Evolutionary conservation across 1,140 invertebrate genomes (phyloP).

Genomic region (Lethrus apterus): DNA sequence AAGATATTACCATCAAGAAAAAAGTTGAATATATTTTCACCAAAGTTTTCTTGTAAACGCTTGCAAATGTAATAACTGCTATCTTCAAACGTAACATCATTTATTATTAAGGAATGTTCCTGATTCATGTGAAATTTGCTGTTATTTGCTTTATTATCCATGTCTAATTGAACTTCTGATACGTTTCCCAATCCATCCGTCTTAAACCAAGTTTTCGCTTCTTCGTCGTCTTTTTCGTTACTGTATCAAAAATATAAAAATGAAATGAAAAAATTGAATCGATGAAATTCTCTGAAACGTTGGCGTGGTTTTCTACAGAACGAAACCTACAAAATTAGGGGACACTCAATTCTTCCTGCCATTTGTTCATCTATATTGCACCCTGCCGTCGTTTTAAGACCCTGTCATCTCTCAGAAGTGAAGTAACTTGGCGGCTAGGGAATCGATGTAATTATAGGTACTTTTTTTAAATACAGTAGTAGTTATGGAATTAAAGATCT

Average conservation of each 20-base stretch:
- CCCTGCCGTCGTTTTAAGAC: too few relatives aligned
- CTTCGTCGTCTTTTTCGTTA: slow-evolving; percentile 36
- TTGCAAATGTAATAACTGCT: slow-evolving; percentile 47
- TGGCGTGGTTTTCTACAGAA: too few relatives aligned
- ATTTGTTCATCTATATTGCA: too few relatives aligned
- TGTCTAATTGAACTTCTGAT: slow-evolving; percentile 42
- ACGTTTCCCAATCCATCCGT: slow-evolving; percentile 38
- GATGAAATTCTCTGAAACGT: too few relatives aligned
- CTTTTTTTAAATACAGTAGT: too few relatives aligned
- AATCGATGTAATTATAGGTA: too few relatives aligned
- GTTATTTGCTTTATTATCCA: slow-evolving; percentile 42
- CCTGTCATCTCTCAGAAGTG: too few relatives aligned
- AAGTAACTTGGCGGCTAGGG: too few relatives aligned
- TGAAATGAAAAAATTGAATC: slow-evolving; percentile 8
- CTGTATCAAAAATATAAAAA: slow-evolving; percentile 25
- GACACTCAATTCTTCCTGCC: too few relatives aligned
- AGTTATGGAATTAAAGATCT: too few relatives aligned
- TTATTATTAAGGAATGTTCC: slow-evolving; percentile 43
- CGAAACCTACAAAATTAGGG: too few relatives aligned
- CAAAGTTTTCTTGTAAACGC: slow-evolving; percentile 40
- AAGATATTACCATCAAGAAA: slow-evolving; percentile 45
- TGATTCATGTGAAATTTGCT: slow-evolving; percentile 41
- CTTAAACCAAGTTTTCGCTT: slow-evolving; percentile 47
- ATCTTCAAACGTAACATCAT: slow-evolving; percentile 37
- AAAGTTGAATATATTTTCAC: slow-evolving; percentile 46